Evolutionary conservation across 2,797 vertebrate genomes (phyloP).

Genomic region (Dermochelys coriacea): DNA sequence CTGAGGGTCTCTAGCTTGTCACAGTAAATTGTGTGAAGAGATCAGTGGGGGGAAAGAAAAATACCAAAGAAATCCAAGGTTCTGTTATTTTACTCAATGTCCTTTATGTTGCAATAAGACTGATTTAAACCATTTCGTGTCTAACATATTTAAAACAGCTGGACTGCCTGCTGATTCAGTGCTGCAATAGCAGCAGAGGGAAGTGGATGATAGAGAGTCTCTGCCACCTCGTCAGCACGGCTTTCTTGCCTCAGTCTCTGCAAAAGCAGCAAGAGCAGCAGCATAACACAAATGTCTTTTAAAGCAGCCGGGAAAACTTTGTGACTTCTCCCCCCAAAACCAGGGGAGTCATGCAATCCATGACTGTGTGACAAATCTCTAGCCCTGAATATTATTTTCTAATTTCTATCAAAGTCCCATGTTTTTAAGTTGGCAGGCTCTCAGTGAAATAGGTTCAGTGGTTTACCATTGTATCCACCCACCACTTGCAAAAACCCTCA

Average conservation of each 20-base stretch:
- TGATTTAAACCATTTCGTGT: background rate
- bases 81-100: background rate
- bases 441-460: conserved; percentile 19
- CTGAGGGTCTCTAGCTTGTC: conserved; percentile 32
- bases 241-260: background rate
- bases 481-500: conserved; percentile 25
- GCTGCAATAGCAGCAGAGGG: background rate
- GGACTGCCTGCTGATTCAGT: background rate
- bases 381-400: background rate
- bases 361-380: background rate
- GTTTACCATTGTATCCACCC: conserved; percentile 11
- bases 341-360: background rate
- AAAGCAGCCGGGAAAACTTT: background rate
- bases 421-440: conserved; percentile 9
- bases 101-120: background rate
- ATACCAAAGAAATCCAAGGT: background rate
- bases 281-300: background rate
- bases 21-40: conserved; percentile 46
- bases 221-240: background rate
- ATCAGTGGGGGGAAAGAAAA: background rate
- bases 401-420: background rate
- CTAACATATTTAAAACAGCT: background rate
- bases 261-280: background rate
- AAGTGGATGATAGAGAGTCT: background rate
- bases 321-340: background rate